Percentiles rank a stretch among this genome's conserved stretches.
Evolutionary conservation across 2,113 vertebrate species (phyloP).

Genomic region (Hoplias malabaricus): DNA sequence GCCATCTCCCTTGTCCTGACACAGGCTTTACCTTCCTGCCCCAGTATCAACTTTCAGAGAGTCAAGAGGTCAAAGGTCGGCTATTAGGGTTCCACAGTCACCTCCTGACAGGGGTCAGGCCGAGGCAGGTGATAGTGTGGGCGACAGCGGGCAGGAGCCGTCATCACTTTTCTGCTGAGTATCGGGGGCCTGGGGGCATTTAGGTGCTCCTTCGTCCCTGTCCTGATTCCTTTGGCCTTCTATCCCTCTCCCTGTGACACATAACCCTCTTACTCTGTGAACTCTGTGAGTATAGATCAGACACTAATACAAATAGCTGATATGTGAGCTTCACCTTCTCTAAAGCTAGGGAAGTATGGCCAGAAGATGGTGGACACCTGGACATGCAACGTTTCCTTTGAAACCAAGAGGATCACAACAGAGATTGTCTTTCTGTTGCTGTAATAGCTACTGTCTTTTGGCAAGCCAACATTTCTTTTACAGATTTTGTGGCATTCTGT

Average conservation of each 20-base stretch:
- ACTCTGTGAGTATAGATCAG: slow-evolving; percentile 1
- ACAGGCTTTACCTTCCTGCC: slow-evolving; percentile 39
- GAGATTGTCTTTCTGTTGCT: too few relatives aligned
- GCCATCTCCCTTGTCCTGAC: slow-evolving; percentile 21
- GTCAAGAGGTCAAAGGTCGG: slow-evolving; percentile 42
- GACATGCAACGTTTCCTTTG: too few relatives aligned
- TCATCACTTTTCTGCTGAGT: slow-evolving; percentile 46
- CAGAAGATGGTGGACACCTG: too few relatives aligned
- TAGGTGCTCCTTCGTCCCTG: neutral
- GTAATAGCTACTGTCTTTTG: too few relatives aligned
- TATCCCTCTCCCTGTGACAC: neutral
- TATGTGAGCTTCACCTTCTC: neutral
- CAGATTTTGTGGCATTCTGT: too few relatives aligned
- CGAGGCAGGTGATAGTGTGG: slow-evolving; percentile 37
- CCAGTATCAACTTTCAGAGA: slow-evolving; percentile 51
- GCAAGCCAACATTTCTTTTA: too few relatives aligned
- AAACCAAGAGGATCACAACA: too few relatives aligned
- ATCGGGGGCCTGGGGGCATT: slow-evolving; percentile 29
- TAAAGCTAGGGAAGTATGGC: neutral
- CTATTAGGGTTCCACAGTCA: slow-evolving; percentile 34
- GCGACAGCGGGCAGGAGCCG: slow-evolving; percentile 30
- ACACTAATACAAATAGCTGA: neutral
- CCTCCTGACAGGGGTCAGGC: slow-evolving; percentile 28
- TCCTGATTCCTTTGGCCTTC: neutral
- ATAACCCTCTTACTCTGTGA: neutral